A percentile compares a stretch with the other conserved stretches of the same genome.
Conservation (phyloP, 2,113 vertebrate genomes). For the Oreocharis arfaki region DNA sequence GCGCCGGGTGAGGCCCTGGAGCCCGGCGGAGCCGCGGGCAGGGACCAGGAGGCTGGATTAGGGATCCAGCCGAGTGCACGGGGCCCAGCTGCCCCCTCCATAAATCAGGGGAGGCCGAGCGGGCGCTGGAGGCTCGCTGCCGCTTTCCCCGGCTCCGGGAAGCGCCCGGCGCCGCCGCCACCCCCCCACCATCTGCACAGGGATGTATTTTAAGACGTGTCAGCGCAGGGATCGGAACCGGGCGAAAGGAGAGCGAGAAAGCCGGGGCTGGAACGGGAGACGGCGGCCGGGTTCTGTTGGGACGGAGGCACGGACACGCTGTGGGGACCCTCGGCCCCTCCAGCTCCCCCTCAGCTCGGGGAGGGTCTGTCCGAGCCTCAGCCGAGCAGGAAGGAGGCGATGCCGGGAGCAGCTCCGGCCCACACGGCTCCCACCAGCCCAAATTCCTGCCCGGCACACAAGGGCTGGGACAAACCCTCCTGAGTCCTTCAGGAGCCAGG, state of each 20-base stretch:
- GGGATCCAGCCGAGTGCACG: not conserved
- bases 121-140: not conserved
- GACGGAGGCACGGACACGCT: accelerated
- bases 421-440: accelerated
- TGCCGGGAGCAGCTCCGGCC: not conserved
- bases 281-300: accelerated
- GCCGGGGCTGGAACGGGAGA: not conserved
- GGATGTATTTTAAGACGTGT: constrained; percentile 28
- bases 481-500: accelerated
- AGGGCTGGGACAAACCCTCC: not conserved
- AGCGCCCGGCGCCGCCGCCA: not conserved
- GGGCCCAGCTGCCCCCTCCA: not conserved
- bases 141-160: not conserved
- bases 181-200: constrained; percentile 21
- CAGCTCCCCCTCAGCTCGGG: accelerated
- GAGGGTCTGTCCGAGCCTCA: not conserved
- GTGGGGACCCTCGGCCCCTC: not conserved
- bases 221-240: not conserved
- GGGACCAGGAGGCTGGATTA: not conserved
- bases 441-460: accelerated
- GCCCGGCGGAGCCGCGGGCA: not conserved
- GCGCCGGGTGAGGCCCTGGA: not conserved
- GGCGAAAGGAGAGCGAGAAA: not conserved
- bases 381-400: accelerated
- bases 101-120: not conserved